Evolutionary conservation across 2,888 invertebrate species (phyloP).

Genomic region (Drosophila ezoana): DNA sequence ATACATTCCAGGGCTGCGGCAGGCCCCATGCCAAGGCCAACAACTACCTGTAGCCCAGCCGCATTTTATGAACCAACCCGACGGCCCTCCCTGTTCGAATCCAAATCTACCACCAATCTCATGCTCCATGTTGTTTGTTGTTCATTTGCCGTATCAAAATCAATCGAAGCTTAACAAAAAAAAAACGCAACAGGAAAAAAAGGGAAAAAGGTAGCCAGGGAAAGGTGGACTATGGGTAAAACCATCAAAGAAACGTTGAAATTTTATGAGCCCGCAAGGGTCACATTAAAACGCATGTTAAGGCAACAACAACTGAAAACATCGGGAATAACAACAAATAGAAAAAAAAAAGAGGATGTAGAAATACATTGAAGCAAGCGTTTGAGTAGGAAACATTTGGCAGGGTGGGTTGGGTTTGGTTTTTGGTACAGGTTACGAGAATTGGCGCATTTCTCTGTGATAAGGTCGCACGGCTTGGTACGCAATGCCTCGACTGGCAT

Average conservation of each 20-base stretch:
- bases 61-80: conserved; percentile 40
- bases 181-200: background rate
- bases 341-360: conserved; percentile 21
- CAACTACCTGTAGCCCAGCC: conserved; percentile 51
- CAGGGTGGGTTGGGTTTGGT: background rate
- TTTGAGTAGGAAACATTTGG: conserved; percentile 1
- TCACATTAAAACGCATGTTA: conserved; percentile 80
- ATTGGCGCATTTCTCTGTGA: conserved; percentile 39
- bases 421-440: background rate
- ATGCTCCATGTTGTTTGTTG: conserved; percentile 37
- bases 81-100: background rate
- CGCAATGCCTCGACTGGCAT: conserved; percentile 71
- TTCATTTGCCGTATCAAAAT: conserved; percentile 63
- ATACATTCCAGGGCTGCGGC: conserved; percentile 21
- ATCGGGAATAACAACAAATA: conserved; percentile 26
- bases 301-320: conserved; percentile 56
- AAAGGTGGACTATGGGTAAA: conserved; percentile 31
- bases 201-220: conserved; percentile 4
- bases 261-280: conserved; percentile 79
- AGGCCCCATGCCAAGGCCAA: background rate
- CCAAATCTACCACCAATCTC: background rate
- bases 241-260: conserved; percentile 59
- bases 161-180: conserved; percentile 58
- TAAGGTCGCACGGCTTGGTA: conserved; percentile 68
- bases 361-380: conserved; percentile 26